Base-by-base conservation (phyloP, 2,888 invertebrate species). In the Malachius bipustulatus region DNA sequence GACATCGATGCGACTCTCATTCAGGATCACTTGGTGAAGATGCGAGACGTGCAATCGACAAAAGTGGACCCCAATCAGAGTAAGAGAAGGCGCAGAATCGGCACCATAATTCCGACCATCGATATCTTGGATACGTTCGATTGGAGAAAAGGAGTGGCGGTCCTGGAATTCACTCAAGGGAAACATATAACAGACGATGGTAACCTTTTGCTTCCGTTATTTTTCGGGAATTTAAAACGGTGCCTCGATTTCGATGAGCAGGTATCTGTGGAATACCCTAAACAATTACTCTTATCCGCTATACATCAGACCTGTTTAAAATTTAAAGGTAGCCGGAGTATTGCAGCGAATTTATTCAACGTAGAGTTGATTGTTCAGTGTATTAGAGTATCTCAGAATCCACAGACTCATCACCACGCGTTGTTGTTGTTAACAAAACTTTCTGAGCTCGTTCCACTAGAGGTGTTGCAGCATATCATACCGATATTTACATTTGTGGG, bases 401-500 rank as follows among this genome's bases (percentile, higher is more conserved):
- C 93, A 1, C 93, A 94, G 62, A 93, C 94, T 0, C 94, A 97
- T 54, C 85, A 94, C 50, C 89, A 93, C 51, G 90, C 94, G 0
- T 65, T 97, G 35, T 68, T 90, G 16, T 68, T 96, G 1, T 66
- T 97, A 2, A 77, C 85, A 0, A 73, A 82, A 37, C 78, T 82
- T 9, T 87, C 90, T 0, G 69, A 70, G 15, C 69, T 87, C 52
- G 69, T 83, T 37, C 90, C 90, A 0, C 75, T 80, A 39, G 78
- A 82, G 63, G 88, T 97, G 1, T 64, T 96, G 10, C 83, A 89
- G 54, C 89, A 94, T 51, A 83, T 94, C 3, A 93, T 97, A 78
- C 82, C 90, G 13, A 87, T 98, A 48, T 98, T 98, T 57, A 94
- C 96, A 0, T 98, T 97, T 55, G 91, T 98, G 79, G 97, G 97